phyloP scores from a whole-genome alignment of 2,888 invertebrate genomes.

The Teleogryllus oceanicus region DNA sequence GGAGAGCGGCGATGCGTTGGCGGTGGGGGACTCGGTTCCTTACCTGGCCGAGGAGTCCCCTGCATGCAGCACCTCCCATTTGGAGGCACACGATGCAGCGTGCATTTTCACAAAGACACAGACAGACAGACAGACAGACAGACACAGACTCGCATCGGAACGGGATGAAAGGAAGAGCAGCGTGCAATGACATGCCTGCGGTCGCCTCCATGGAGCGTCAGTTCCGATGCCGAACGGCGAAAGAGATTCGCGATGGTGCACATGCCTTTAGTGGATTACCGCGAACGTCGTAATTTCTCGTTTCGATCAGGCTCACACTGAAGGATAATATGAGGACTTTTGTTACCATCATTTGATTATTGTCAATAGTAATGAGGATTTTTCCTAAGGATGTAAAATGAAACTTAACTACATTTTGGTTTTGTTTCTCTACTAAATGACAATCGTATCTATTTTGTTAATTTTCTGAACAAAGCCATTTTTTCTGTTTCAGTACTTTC shows the following conservation, averaged over 20 bases:
- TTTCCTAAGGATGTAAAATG: no score
- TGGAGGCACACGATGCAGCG: conserved; percentile 4
- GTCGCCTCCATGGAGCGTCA: neutral
- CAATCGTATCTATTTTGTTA: no score
- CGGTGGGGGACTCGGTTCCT: conserved; percentile 33
- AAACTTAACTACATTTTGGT: no score
- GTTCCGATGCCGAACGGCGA: conserved; percentile 1
- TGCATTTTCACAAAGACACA: conserved; percentile 25
- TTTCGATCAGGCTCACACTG: no score
- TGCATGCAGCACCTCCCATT: conserved; percentile 33
- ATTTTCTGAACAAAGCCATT: no score
- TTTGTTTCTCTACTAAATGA: no score
- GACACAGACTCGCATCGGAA: conserved; percentile 20
- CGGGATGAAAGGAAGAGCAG: conserved; percentile 25
- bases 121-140: conserved; percentile 24
- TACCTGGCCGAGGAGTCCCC: conserved; percentile 34
- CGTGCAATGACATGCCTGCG: conserved; percentile 29
- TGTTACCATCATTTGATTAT: no score
- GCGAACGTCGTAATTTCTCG: neutral
- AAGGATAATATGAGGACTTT: no score
- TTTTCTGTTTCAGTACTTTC: no score
- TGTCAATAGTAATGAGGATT: no score
- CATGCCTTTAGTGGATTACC: conserved; percentile 9
- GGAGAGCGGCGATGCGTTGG: conserved; percentile 22
- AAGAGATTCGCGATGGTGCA: neutral